Conservation (phyloP, 1,140 invertebrate species). For the Pogonomyrmex californicus region DNA sequence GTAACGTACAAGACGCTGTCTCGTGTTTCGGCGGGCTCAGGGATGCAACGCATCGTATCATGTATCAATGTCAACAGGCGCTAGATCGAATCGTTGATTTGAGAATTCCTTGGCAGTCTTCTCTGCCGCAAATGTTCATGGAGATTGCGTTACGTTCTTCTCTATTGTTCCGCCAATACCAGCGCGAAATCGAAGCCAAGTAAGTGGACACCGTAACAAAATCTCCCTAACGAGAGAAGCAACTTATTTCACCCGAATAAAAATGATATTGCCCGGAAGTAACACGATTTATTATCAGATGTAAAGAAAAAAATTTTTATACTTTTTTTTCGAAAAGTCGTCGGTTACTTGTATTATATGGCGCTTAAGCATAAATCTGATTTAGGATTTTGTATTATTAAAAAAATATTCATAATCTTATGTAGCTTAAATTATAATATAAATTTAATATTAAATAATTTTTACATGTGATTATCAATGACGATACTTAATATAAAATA, state of each 20-base stretch:
- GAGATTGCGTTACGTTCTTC: conserved; percentile 34
- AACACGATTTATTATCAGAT: not conserved
- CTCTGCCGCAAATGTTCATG: conserved; percentile 37
- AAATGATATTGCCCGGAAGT: not conserved
- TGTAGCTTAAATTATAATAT: not conserved
- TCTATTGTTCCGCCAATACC: conserved; percentile 17
- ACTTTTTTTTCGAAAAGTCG: not conserved
- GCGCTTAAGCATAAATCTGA: not conserved
- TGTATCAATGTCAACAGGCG: conserved; percentile 42
- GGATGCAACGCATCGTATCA: conserved; percentile 17
- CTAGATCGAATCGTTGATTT: conserved; percentile 51
- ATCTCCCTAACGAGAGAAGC: not conserved
- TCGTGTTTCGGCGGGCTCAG: not conserved
- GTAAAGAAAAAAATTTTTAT: not conserved
- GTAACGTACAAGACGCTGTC: not conserved
- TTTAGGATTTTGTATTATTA: not conserved
- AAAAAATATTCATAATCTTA: not conserved
- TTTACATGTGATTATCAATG: not conserved
- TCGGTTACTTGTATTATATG: not conserved
- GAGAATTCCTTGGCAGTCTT: conserved; percentile 49
- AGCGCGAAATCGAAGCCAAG: conserved; percentile 45
- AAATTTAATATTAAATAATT: conserved; percentile 1
- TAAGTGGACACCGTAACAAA: conserved; percentile 5
- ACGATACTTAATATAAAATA: no score
- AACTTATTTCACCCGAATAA: not conserved